phyloP scores from a whole-genome alignment of 2,797 vertebrate genomes.

The Numenius phaeopus region DNA sequence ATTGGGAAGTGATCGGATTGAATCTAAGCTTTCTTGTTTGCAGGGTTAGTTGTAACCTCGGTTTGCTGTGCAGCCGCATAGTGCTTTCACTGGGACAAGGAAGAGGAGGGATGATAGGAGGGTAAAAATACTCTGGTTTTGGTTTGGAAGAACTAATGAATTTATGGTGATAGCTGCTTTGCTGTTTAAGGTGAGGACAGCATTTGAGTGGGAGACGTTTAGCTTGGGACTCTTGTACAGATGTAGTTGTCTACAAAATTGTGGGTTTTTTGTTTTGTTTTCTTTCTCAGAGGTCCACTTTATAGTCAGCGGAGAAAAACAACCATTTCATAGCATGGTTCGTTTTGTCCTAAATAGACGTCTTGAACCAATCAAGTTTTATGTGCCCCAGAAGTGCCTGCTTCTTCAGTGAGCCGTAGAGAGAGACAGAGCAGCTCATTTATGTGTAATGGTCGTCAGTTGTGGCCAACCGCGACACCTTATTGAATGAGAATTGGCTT shows the following conservation, averaged over 20 bases:
- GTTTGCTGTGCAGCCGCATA: neutral
- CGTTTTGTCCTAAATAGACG: neutral
- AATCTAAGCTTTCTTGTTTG: neutral
- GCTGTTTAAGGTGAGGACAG: neutral
- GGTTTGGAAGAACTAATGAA: neutral
- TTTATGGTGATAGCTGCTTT: neutral
- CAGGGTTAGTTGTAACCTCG: neutral
- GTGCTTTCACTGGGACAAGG: neutral
- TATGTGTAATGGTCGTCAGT: neutral
- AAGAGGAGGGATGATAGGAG: neutral
- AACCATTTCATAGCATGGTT: neutral
- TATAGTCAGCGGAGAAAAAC: neutral
- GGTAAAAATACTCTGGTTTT: neutral
- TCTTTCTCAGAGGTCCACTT: neutral
- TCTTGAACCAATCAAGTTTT: neutral
- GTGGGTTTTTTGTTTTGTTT: neutral
- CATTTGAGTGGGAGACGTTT: neutral
- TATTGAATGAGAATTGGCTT: neutral
- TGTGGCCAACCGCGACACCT: neutral
- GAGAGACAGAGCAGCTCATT: neutral
- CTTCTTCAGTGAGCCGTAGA: neutral
- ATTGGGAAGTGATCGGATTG: neutral
- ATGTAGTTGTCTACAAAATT: neutral
- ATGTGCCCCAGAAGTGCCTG: neutral
- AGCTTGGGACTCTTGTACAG: neutral